Base-by-base conservation (phyloP, 2,797 vertebrate genomes). In the Tenualosa ilisha region DNA sequence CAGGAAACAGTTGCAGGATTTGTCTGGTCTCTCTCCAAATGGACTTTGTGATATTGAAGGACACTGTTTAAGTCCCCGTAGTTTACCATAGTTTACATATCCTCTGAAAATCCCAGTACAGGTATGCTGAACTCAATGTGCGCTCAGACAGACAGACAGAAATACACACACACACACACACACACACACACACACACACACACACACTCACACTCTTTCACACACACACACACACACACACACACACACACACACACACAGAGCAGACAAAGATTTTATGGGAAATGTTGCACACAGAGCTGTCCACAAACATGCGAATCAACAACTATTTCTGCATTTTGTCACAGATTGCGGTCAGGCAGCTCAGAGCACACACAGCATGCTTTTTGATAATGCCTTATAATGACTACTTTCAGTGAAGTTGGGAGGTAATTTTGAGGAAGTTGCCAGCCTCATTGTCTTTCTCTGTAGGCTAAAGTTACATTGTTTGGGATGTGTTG, bases 41-140 rank as follows among this genome's bases (percentile, higher is more conserved):
- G 15, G 17, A 15, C 2, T 56, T 53, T 53, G 51, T 56, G 54
- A 20, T 3, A 2, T n/a, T 22, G 22, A 61, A 22, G n/a, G n/a
- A 61, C 20, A 2, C 24, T 65, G n/a, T 65, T 65, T 9, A 65
- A 65, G 11, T 65, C n/a, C 61, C 22, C 61, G 26, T 65, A n/a
- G 20, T 63, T 63, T 7, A 63, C 59, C 20, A 20, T 20, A 20
- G n/a, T 20, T 53, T 54, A 4, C 26, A 31, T 31, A 31, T 31
- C 31, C 31, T 82, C 37, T 56, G 63, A 83, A 56, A 83, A 40
- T 24, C 17, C 46, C 85, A 83, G 83, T 81, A 2, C 50, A 9
- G 50, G 50, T 7, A 51, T 7, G 8, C 50, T 51, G 1, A 12
- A 51, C 50, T 12, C 11, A 7, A 9, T 51, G 50, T 51, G 7